These are phyloP conservation scores for Fragum sueziense DNA, from an alignment of 2,888 invertebrate species.

Conservation along the genomic window DNA sequence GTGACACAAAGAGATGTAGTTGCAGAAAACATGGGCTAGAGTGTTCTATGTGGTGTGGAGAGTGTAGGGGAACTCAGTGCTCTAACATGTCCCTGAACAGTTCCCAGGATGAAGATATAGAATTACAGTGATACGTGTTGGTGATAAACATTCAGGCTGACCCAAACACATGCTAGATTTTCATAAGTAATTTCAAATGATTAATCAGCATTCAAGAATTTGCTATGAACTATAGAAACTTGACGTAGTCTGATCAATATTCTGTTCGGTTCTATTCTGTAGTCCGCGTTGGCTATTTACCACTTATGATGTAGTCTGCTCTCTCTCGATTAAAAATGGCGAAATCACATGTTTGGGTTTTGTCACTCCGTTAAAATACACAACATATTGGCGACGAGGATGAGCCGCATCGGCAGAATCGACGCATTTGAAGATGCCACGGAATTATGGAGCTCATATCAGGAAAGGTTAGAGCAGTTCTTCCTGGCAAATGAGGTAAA, in stretches of 20 bases:
- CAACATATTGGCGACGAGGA: constrained; percentile 21
- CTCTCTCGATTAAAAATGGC: no score
- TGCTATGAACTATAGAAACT: neutral
- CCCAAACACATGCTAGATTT: neutral
- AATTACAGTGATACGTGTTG: neutral
- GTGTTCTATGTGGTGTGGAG: constrained; percentile 48
- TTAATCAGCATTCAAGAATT: neutral
- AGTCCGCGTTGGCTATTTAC: no score
- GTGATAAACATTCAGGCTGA: neutral
- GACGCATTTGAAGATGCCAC: constrained; percentile 20
- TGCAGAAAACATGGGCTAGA: constrained; percentile 60
- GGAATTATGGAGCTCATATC: constrained; percentile 14
- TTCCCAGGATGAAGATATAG: neutral
- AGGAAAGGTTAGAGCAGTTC: constrained; percentile 28
- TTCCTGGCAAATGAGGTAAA: constrained; percentile 23
- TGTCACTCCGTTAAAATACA: neutral
- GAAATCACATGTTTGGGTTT: no score
- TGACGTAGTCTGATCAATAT: no score
- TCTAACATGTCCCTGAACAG: constrained; percentile 27
- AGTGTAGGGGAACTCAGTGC: constrained; percentile 49
- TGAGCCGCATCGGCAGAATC: constrained; percentile 29
- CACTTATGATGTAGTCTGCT: no score
- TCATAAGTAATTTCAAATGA: neutral
- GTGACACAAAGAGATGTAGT: constrained; percentile 51
- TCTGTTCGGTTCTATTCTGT: no score